These are phyloP conservation scores for Drosophila novamexicana DNA, from an alignment of 1,140 invertebrate genomes.

Conservation along the genomic window DNA sequence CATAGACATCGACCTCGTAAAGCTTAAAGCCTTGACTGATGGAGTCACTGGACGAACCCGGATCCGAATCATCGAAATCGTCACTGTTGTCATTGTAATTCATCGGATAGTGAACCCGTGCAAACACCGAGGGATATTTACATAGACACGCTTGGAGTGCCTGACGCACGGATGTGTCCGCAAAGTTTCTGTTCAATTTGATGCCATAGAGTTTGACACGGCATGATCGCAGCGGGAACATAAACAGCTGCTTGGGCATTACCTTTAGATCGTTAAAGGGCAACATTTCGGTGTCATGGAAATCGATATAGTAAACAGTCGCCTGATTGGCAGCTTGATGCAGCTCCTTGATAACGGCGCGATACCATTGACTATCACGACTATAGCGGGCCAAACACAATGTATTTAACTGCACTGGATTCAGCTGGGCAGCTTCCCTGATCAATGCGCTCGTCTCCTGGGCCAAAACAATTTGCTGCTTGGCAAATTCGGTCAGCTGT, in stretches of 20 bases:
- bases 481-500: slow-evolving; percentile 57
- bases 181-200: slow-evolving; percentile 44
- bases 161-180: slow-evolving; percentile 37
- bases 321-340: slow-evolving; percentile 35
- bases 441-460: slow-evolving; percentile 56
- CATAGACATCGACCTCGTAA: slow-evolving; percentile 56
- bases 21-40: slow-evolving; percentile 18
- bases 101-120: slow-evolving; percentile 47
- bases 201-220: slow-evolving; percentile 62
- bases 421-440: slow-evolving; percentile 31
- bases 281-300: slow-evolving; percentile 62
- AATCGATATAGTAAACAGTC: slow-evolving; percentile 72
- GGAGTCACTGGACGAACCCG: slow-evolving; percentile 1
- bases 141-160: slow-evolving; percentile 36
- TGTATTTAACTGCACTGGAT: slow-evolving; percentile 29
- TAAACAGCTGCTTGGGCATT: slow-evolving; percentile 63
- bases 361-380: slow-evolving; percentile 73
- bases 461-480: slow-evolving; percentile 52
- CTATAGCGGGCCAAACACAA: slow-evolving; percentile 65
- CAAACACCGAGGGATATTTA: slow-evolving; percentile 33
- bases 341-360: slow-evolving; percentile 65
- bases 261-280: slow-evolving; percentile 38
- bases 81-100: slow-evolving; percentile 26
- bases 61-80: background rate
- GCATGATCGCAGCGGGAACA: slow-evolving; percentile 64